Evolutionary conservation across 2,113 vertebrate genomes (phyloP).

Genomic region (Strix aluco): DNA sequence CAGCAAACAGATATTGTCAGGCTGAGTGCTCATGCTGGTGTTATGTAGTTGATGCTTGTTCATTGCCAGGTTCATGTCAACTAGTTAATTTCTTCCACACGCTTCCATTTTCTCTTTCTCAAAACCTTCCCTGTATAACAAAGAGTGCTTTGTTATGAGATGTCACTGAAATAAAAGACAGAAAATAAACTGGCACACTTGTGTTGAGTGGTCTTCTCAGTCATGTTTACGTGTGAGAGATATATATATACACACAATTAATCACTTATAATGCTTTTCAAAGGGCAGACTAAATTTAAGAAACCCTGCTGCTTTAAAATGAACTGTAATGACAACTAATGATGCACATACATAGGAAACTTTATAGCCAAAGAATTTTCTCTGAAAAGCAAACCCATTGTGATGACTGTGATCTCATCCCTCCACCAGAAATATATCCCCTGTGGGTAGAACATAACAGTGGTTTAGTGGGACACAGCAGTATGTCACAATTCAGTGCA

Average conservation of each 20-base stretch:
- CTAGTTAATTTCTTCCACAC: neutral
- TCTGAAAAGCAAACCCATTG: neutral
- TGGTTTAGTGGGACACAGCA: neutral
- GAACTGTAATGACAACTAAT: neutral
- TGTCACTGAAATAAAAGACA: neutral
- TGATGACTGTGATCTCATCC: neutral
- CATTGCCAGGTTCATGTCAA: neutral
- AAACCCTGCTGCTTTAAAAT: neutral
- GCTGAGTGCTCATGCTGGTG: neutral
- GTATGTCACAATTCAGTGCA: neutral
- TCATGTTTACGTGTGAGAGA: neutral
- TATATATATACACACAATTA: neutral
- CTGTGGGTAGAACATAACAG: neutral
- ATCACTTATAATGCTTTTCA: neutral
- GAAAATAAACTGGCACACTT: neutral
- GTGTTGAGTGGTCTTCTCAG: neutral
- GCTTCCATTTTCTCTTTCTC: neutral
- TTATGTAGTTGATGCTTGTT: neutral
- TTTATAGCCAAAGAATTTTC: neutral
- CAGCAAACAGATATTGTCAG: neutral
- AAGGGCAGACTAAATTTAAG: neutral
- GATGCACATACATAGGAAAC: neutral
- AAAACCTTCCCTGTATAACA: neutral
- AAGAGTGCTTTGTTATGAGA: neutral
- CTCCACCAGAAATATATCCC: neutral